Evolutionary conservation across 2,113 vertebrate genomes (phyloP).

Genomic region (Vidua chalybeata): DNA sequence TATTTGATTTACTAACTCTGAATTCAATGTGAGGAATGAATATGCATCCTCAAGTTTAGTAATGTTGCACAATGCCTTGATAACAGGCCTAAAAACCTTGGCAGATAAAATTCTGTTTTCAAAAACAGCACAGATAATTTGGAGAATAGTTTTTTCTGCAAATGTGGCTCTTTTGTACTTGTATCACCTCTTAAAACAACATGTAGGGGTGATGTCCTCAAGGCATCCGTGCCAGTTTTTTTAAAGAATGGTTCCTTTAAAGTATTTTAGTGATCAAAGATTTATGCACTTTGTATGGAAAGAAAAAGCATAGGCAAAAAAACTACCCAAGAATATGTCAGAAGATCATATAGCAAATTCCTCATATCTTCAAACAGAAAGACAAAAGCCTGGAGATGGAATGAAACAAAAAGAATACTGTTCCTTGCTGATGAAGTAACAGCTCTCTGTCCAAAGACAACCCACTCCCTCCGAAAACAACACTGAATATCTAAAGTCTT

Average conservation of each 20-base stretch:
- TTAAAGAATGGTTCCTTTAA: neutral
- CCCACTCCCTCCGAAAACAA: neutral
- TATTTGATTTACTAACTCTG: neutral
- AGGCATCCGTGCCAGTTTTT: neutral
- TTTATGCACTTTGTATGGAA: neutral
- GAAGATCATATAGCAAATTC: neutral
- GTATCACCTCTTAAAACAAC: neutral
- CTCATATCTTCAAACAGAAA: neutral
- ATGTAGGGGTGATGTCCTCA: neutral
- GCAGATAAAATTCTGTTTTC: neutral
- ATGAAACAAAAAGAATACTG: conserved; percentile 4
- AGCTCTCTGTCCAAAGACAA: neutral
- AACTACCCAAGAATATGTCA: neutral
- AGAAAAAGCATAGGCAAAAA: neutral
- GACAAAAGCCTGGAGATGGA: conserved; percentile 5
- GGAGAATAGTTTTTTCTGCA: neutral
- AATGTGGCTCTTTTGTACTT: neutral
- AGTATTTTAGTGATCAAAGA: neutral
- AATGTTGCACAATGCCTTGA: neutral
- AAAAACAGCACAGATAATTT: neutral
- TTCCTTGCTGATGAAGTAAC: conserved; percentile 4
- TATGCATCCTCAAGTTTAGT: neutral
- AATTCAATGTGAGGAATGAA: neutral
- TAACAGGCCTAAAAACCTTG: neutral
- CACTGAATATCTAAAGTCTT: neutral